phyloP scores from a whole-genome alignment of 2,113 vertebrate genomes.

The Circaetus gallicus region DNA sequence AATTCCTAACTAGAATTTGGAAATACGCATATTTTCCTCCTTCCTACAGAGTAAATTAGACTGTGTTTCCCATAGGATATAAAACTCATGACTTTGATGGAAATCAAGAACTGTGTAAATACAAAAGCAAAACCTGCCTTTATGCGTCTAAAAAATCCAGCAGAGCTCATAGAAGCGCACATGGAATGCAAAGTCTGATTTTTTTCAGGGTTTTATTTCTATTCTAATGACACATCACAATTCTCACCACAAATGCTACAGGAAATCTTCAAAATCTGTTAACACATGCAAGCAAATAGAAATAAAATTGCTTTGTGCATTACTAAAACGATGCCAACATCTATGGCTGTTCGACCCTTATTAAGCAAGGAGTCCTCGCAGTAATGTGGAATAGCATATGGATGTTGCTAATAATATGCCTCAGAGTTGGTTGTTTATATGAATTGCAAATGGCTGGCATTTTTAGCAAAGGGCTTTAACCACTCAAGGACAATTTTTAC shows the following conservation, averaged over 20 bases:
- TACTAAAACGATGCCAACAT: neutral
- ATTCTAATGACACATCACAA: neutral
- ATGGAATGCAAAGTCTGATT: neutral
- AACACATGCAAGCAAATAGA: neutral
- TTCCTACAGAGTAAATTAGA: neutral
- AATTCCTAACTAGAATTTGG: neutral
- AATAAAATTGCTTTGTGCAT: neutral
- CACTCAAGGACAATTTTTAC: neutral
- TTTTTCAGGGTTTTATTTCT: neutral
- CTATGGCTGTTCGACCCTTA: rapidly evolving
- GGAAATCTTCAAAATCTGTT: neutral
- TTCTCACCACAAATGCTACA: neutral
- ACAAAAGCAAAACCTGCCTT: neutral
- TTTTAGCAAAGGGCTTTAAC: neutral
- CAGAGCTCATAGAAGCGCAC: neutral
- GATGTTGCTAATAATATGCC: neutral
- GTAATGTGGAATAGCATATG: neutral
- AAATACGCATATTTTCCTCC: neutral
- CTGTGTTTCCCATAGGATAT: neutral
- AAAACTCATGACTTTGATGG: neutral
- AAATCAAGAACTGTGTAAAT: neutral
- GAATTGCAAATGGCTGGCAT: neutral
- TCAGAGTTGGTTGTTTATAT: neutral
- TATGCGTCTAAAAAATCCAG: neutral
- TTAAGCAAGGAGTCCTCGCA: neutral